phyloP scores from a whole-genome alignment of 2,797 vertebrate genomes.

The Lagodon rhomboides region DNA sequence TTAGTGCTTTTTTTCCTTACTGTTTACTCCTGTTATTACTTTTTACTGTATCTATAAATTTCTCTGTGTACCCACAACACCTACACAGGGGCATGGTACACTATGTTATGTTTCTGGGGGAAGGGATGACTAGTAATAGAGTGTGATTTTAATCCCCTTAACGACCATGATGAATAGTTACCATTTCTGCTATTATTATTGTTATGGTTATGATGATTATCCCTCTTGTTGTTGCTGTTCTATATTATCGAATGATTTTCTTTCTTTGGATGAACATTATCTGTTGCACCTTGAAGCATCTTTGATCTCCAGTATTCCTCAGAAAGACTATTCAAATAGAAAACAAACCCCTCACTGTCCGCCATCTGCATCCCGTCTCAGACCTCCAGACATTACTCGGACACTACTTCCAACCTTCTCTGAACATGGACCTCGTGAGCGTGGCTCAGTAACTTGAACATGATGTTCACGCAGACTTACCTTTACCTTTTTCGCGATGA shows the following conservation, averaged over 20 bases:
- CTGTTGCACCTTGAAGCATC: constrained; percentile 74
- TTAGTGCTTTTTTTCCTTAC: constrained; percentile 75
- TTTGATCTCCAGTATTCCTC: constrained; percentile 71
- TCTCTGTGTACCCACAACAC: constrained; percentile 71
- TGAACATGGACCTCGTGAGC: constrained; percentile 62
- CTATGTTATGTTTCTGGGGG: constrained; percentile 68
- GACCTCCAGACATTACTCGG: constrained; percentile 57
- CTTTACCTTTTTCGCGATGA: constrained; percentile 56
- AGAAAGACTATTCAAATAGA: constrained; percentile 71
- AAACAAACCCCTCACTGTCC: constrained; percentile 39
- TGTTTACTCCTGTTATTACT: constrained; percentile 65
- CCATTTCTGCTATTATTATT: constrained; percentile 82
- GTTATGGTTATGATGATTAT: constrained; percentile 81
- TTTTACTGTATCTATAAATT: constrained; percentile 75
- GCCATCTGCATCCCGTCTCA: constrained; percentile 53
- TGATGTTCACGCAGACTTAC: constrained; percentile 58
- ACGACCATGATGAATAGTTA: constrained; percentile 82
- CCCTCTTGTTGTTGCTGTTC: constrained; percentile 81
- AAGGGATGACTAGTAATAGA: constrained; percentile 68
- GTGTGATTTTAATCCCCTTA: constrained; percentile 78
- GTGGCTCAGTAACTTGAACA: constrained; percentile 61
- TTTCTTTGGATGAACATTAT: constrained; percentile 75
- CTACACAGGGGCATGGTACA: constrained; percentile 73
- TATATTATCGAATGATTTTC: constrained; percentile 79
- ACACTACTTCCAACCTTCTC: constrained; percentile 63